Conservation (phyloP, 2,113 vertebrate genomes). For the Bos taurus region DNA sequence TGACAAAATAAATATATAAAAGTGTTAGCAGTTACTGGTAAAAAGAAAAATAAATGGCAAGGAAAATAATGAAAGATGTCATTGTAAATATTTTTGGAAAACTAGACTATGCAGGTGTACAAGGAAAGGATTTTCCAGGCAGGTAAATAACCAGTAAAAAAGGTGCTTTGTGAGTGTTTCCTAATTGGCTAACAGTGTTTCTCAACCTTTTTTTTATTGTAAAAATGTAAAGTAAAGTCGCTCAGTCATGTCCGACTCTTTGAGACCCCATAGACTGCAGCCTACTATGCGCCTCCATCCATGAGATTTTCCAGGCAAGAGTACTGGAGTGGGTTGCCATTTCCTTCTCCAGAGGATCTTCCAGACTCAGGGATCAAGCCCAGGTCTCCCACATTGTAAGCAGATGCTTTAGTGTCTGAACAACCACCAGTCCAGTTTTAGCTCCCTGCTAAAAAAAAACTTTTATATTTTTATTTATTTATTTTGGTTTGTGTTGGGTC, state of each 20-base stretch:
- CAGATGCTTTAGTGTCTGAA: accelerated
- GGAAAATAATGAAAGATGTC: neutral
- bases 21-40: neutral
- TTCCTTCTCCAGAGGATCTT: neutral
- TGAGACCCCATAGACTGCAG: neutral
- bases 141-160: neutral
- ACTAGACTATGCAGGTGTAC: accelerated
- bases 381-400: neutral
- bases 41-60: neutral
- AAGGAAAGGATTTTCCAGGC: neutral
- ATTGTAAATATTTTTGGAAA: neutral
- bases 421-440: neutral
- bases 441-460: neutral
- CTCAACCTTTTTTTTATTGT: accelerated
- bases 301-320: neutral
- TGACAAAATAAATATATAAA: neutral
- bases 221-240: neutral
- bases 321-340: neutral
- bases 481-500: neutral
- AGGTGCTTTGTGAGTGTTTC: neutral
- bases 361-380: neutral
- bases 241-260: neutral
- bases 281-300: accelerated
- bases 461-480: neutral
- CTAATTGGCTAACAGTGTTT: neutral